phyloP scores from a whole-genome alignment of 2,113 vertebrate species.

The Laterallus jamaicensis region DNA sequence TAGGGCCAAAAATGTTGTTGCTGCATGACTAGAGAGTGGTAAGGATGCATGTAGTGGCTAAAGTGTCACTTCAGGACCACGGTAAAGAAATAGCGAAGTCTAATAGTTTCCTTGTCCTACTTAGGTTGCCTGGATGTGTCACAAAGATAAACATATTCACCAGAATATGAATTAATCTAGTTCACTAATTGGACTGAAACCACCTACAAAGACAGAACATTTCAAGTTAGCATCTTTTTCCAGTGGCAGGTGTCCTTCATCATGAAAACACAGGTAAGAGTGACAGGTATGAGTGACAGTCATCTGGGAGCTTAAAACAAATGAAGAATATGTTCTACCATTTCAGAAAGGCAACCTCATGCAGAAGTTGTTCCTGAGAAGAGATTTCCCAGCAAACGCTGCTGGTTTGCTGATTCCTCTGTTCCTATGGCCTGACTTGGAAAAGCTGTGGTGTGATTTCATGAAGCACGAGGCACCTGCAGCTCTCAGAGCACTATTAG shows the following conservation, averaged over 20 bases:
- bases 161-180: constrained; percentile 7
- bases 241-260: neutral
- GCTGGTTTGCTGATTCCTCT: neutral
- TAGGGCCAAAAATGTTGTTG: neutral
- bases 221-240: neutral
- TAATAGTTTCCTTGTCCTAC: neutral
- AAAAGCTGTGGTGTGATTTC: accelerated
- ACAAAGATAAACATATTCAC: neutral
- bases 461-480: neutral
- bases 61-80: neutral
- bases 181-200: neutral
- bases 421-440: accelerated
- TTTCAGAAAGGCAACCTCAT: neutral
- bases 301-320: neutral
- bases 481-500: neutral
- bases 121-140: constrained; percentile 17
- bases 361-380: neutral
- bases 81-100: neutral
- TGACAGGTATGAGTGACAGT: neutral
- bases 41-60: neutral
- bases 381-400: neutral
- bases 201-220: neutral
- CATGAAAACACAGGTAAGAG: neutral
- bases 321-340: accelerated
- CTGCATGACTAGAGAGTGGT: neutral